Conservation (phyloP, 2,888 invertebrate species). For the Linnaemya tessellans region DNA sequence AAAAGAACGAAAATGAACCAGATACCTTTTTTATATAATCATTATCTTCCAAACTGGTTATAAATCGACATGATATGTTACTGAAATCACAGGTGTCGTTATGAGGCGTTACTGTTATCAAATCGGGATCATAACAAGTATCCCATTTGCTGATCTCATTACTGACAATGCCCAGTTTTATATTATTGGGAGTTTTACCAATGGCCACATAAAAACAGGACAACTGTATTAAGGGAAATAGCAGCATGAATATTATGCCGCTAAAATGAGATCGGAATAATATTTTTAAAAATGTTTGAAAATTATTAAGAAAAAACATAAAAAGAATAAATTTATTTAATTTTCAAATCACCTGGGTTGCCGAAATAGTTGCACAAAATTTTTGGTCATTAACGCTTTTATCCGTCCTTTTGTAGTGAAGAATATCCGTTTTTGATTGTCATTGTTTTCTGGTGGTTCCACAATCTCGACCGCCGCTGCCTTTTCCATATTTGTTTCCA, state of each 20-base stretch:
- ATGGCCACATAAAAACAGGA: constrained; percentile 91
- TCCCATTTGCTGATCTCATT: constrained; percentile 86
- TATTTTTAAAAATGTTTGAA: background rate
- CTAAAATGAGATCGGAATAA: constrained; percentile 83
- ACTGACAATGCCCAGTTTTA: constrained; percentile 91
- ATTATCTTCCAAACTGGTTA: constrained; percentile 85
- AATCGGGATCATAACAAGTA: constrained; percentile 82
- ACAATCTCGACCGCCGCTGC: constrained; percentile 21
- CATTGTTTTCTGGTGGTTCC: constrained; percentile 68
- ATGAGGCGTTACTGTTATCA: constrained; percentile 82
- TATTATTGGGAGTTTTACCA: constrained; percentile 89
- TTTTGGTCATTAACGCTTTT: constrained; percentile 88
- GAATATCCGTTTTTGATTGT: constrained; percentile 77
- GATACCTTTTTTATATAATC: constrained; percentile 84
- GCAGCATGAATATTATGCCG: constrained; percentile 90
- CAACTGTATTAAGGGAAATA: constrained; percentile 92
- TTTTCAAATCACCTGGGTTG: constrained; percentile 87
- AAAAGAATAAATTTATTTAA: background rate
- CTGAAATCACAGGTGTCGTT: constrained; percentile 84
- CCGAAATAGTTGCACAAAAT: constrained; percentile 87
- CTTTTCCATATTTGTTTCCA: constrained; percentile 57
- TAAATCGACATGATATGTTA: constrained; percentile 86
- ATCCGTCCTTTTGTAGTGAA: constrained; percentile 84
- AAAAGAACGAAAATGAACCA: constrained; percentile 53
- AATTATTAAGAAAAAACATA: background rate